Evolutionary conservation across 2,888 invertebrate species (phyloP), one percentile per base, ranked within the genome.

Genomic region (Flexamia atlantica): DNA sequence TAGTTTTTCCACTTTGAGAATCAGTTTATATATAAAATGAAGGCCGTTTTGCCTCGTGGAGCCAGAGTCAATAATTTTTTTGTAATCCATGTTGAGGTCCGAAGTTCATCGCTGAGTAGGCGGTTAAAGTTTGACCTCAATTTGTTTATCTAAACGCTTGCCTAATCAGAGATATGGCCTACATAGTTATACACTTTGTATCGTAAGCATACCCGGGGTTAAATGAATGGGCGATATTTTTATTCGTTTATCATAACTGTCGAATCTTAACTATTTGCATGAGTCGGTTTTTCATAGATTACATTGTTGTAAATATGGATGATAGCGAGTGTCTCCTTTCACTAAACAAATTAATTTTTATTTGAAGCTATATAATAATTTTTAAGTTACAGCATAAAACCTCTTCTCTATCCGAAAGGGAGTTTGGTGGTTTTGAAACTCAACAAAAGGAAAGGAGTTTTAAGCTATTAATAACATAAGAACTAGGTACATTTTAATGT

Each of bases 281-380:
- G 9, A 50, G 50, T n/a, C 17, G 12, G n/a, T 7, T 36, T 3
- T n/a, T 53, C 1, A 12, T 23, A 17, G 46, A 3, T 10, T 50
- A 23, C 57, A 57, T 57, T 57, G 57, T 57, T 57, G 57, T 57
- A 57, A 20, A 57, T 3, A n/a, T n/a, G n/a, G n/a, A n/a, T n/a
- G n/a, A n/a, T n/a, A n/a, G n/a, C n/a, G n/a, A n/a, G n/a, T n/a
- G n/a, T n/a, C n/a, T n/a, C n/a, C n/a, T n/a, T n/a, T n/a, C n/a
- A n/a, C n/a, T n/a, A n/a, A n/a, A n/a, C n/a, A n/a, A n/a, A n/a
- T n/a, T n/a, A n/a, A n/a, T n/a, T n/a, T n/a, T n/a, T n/a, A n/a
- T n/a, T n/a, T n/a, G n/a, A n/a, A n/a, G n/a, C n/a, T n/a, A n/a
- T n/a, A n/a, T n/a, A n/a, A n/a, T n/a, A n/a, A n/a, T n/a, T n/a